Evolutionary conservation across 1,140 invertebrate species (phyloP).

Genomic region (Calephelis nemesis): DNA sequence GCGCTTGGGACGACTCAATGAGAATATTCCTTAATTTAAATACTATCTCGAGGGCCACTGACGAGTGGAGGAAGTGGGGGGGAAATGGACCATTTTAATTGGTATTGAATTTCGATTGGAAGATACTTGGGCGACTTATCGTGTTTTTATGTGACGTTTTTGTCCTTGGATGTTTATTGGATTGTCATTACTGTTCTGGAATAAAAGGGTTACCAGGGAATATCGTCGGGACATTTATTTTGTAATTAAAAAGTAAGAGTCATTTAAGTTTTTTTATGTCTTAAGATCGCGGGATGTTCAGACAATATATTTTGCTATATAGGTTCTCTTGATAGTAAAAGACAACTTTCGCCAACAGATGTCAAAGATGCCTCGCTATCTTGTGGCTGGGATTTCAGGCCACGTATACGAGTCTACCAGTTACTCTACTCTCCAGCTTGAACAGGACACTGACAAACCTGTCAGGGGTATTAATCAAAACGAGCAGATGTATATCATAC

Average conservation of each 20-base stretch:
- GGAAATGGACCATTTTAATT: slow-evolving; percentile 68
- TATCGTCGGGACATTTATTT: not conserved
- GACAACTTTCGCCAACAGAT: too few relatives aligned
- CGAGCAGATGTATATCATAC: too few relatives aligned
- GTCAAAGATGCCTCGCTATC: too few relatives aligned
- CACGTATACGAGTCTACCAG: too few relatives aligned
- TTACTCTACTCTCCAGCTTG: too few relatives aligned
- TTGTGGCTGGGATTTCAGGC: too few relatives aligned
- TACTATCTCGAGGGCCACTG: slow-evolving; percentile 65
- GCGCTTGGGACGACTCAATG: slow-evolving; percentile 68
- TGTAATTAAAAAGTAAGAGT: not conserved
- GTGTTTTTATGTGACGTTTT: slow-evolving; percentile 44
- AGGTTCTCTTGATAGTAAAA: too few relatives aligned
- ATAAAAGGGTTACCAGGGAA: slow-evolving; percentile 19
- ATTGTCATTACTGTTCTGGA: slow-evolving; percentile 19
- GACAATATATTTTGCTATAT: too few relatives aligned
- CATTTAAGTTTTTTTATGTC: too few relatives aligned
- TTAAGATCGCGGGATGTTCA: too few relatives aligned
- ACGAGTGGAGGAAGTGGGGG: slow-evolving; percentile 48
- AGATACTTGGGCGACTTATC: slow-evolving; percentile 45
- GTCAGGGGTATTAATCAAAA: too few relatives aligned
- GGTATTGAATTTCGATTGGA: slow-evolving; percentile 76
- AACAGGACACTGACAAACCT: too few relatives aligned
- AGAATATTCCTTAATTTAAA: slow-evolving; percentile 76
- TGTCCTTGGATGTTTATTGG: slow-evolving; percentile 22